These are phyloP conservation scores for Myzus persicae DNA, from an alignment of 1,140 invertebrate species.

Conservation along the genomic window DNA sequence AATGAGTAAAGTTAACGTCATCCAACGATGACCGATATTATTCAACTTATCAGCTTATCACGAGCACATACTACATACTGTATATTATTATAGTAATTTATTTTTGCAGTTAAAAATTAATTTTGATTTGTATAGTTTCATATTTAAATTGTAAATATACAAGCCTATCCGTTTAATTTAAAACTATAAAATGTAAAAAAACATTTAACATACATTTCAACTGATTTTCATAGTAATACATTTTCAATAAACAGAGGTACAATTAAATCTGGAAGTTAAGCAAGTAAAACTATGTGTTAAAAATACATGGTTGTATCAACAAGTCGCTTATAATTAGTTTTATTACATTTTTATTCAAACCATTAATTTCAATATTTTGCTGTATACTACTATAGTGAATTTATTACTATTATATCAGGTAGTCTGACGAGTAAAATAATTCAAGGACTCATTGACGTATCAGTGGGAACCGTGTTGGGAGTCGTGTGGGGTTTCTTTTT, in stretches of 20 bases:
- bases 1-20: not conserved
- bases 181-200: not conserved
- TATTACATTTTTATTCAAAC: not conserved
- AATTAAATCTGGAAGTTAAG: not conserved
- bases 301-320: not conserved
- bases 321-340: not conserved
- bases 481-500: slow-evolving; percentile 67
- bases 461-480: slow-evolving; percentile 67
- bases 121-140: not conserved
- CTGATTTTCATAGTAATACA: not conserved
- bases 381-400: no score
- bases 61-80: not conserved
- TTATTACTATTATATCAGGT: slow-evolving; percentile 50
- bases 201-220: not conserved
- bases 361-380: not conserved
- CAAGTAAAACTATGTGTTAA: not conserved
- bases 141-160: no score
- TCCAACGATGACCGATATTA: not conserved
- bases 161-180: no score
- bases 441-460: slow-evolving; percentile 69
- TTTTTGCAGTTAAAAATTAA: not conserved
- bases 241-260: not conserved
- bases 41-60: not conserved
- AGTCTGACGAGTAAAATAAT: slow-evolving; percentile 64
- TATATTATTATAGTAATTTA: not conserved